These are phyloP conservation scores for Falcunculus frontatus DNA, from an alignment of 2,113 vertebrate species.

Conservation along the genomic window DNA sequence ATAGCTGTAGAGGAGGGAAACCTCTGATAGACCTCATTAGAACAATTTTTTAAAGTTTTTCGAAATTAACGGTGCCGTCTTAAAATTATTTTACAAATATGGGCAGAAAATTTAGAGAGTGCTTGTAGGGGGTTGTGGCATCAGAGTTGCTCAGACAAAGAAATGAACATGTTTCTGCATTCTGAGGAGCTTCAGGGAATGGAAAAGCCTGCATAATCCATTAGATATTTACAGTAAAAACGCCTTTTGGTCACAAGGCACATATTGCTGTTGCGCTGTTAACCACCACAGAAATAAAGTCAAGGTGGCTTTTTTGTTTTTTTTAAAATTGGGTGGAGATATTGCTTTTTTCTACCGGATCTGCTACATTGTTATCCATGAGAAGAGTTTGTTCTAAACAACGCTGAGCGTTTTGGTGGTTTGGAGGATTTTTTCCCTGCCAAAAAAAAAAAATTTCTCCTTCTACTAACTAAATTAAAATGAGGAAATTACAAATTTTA, in stretches of 20 bases:
- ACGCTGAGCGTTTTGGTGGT: not conserved
- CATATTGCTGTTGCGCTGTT: not conserved
- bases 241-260: not conserved
- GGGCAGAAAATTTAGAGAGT: not conserved
- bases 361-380: not conserved
- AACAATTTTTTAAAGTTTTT: not conserved
- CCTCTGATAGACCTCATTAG: not conserved
- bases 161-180: not conserved
- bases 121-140: not conserved
- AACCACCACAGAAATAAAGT: not conserved
- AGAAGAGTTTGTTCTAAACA: not conserved
- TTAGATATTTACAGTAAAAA: not conserved
- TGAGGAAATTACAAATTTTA: not conserved
- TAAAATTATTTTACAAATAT: not conserved
- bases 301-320: not conserved
- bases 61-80: not conserved
- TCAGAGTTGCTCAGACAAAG: not conserved
- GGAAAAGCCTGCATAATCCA: not conserved
- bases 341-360: not conserved
- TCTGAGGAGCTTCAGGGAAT: not conserved
- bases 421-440: rapidly evolving
- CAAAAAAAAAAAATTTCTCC: not conserved
- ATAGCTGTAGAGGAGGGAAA: not conserved
- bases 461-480: not conserved
- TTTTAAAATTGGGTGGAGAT: not conserved